A percentile compares a stretch with the other conserved stretches of the same genome.
Evolutionary conservation across 2,797 vertebrate genomes (phyloP).

Genomic region (Pachyuromys duprasi): DNA sequence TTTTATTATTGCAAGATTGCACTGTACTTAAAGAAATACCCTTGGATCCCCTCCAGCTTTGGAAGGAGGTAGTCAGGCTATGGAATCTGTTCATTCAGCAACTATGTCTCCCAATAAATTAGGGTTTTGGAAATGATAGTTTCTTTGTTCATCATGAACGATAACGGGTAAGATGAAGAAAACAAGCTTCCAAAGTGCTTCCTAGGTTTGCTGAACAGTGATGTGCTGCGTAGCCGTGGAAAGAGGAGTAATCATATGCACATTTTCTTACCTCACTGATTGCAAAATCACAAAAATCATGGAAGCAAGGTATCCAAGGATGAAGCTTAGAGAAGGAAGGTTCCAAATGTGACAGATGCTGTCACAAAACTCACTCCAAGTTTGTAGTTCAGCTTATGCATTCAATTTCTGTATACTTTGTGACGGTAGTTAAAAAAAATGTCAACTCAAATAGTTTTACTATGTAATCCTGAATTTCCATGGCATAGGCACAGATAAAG

Average conservation of each 20-base stretch:
- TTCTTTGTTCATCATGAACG: slow-evolving; percentile 74
- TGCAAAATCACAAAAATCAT: neutral
- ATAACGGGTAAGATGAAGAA: slow-evolving; percentile 21
- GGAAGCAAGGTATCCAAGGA: neutral
- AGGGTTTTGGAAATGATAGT: neutral
- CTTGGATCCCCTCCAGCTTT: slow-evolving; percentile 70
- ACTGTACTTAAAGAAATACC: slow-evolving; percentile 77
- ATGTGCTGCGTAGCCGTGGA: neutral
- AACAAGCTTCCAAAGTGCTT: slow-evolving; percentile 29
- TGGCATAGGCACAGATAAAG: neutral
- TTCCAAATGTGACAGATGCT: neutral
- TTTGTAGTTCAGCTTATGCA: neutral
- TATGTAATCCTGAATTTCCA: neutral
- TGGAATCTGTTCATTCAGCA: slow-evolving; percentile 76
- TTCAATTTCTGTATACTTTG: slow-evolving; percentile 6
- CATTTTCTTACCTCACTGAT: slow-evolving; percentile 13
- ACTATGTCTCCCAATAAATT: slow-evolving; percentile 73
- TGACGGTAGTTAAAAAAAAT: neutral
- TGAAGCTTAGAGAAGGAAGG: slow-evolving; percentile 17
- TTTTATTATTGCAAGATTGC: slow-evolving; percentile 73
- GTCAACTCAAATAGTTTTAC: neutral
- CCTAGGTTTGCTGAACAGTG: slow-evolving; percentile 42
- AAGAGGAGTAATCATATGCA: neutral
- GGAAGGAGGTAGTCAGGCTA: slow-evolving; percentile 65
- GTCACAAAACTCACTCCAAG: slow-evolving; percentile 27